Base-by-base conservation (phyloP, 2,113 vertebrate genomes). In the Thomomys bottae region DNA sequence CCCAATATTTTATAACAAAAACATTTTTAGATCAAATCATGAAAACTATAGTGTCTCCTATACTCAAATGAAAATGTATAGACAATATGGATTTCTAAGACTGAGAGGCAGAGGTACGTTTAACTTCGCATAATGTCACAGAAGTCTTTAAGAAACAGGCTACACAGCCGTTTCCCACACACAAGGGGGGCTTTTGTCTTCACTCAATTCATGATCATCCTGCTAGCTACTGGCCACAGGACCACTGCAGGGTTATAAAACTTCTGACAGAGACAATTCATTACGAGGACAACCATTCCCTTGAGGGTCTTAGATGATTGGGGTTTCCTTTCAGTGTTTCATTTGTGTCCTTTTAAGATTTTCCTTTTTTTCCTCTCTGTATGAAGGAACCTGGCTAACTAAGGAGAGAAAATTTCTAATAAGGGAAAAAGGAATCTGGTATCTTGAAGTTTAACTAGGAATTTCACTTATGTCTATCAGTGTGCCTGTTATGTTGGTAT, bases 231-330 rank as follows among this genome's bases (percentile, higher is more conserved):
- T 21, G 91, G 93, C 85, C 93, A 81, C 71, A 0, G 42, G 93
- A 93, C 64, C 68, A 96, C 91, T 86, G 93, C 96, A 87, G 94
- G 93, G 96, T 89, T 96, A 98, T 95, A 79, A 94, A 96, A 96
- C 96, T 97, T 77, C 90, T 87, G 63, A 87, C 73, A 88, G 1
- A 63, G 92, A 94, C 83, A 75, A 81, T 94, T 93, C 7, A 75
- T 84, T 94, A 88, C 4, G 49, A 54, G 88, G 71, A 78, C 77
- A 40, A 95, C 76, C 86, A 79, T 84, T 94, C 95, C 87, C 86
- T 34, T 67, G 73, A 79, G 88, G 0, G 87, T 88, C 83, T 88
- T 78, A 73, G 72, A 75, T 45, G 45, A 11, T 45, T 45, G 45
- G 45, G 45, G 45, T 93, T 91, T 81, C 32, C 26, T 84, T 87